These are phyloP conservation scores for Epinephelus lanceolatus DNA, from an alignment of 2,113 vertebrate genomes.

Conservation along the genomic window DNA sequence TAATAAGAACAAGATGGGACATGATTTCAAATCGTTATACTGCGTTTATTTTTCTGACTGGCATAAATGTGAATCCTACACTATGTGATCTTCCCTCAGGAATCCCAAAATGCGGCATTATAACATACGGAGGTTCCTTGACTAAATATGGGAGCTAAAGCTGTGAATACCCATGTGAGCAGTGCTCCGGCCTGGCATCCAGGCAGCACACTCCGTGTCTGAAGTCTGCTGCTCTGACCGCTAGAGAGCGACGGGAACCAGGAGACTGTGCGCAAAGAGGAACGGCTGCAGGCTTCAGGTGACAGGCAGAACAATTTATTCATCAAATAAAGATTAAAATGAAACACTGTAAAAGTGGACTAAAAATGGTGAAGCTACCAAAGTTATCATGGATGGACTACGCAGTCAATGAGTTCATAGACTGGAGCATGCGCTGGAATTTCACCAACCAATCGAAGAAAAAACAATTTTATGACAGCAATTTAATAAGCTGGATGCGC, in stretches of 20 bases:
- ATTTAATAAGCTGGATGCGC: neutral
- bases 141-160: constrained; percentile 31
- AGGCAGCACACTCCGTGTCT: neutral
- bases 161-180: neutral
- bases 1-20: constrained; percentile 3
- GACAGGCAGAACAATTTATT: neutral
- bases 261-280: constrained; percentile 17
- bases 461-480: too few relatives aligned
- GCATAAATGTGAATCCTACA: neutral
- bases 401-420: neutral
- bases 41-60: neutral
- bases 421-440: neutral
- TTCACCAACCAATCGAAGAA: neutral
- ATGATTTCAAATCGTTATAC: constrained; percentile 1
- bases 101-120: neutral
- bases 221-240: constrained; percentile 67
- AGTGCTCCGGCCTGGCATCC: neutral
- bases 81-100: neutral
- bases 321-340: neutral
- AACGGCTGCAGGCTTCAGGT: constrained; percentile 36
- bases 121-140: neutral
- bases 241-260: constrained; percentile 82
- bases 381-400: too few relatives aligned
- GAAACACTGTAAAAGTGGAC: neutral
- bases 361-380: neutral